phyloP scores from a whole-genome alignment of 1,140 invertebrate genomes.

The Dolichoris vasculosae region DNA sequence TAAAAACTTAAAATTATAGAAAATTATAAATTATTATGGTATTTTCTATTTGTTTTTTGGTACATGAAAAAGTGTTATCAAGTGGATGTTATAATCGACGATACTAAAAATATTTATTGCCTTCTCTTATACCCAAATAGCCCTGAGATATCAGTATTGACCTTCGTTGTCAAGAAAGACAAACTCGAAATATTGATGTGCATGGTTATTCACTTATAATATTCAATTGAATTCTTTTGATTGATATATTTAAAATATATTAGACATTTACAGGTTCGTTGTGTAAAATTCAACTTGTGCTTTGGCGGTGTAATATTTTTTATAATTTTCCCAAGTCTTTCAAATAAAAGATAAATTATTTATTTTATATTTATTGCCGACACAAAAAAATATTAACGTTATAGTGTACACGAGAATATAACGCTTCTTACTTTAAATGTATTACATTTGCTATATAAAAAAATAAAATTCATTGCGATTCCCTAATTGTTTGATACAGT shows the following conservation, averaged over 20 bases:
- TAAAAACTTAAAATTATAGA: background rate
- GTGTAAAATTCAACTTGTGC: background rate
- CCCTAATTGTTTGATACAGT: too few relatives aligned
- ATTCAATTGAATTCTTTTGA: background rate
- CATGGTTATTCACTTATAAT: conserved; percentile 5
- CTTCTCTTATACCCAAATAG: conserved; percentile 56
- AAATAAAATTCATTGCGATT: too few relatives aligned
- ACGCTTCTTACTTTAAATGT: too few relatives aligned
- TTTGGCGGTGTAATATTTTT: background rate
- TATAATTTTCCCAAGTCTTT: background rate
- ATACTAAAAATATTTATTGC: conserved; percentile 52
- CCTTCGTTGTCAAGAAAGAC: conserved; percentile 46
- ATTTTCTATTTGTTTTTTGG: conserved; percentile 1
- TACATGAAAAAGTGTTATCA: conserved; percentile 27
- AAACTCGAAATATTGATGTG: background rate
- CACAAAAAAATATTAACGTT: too few relatives aligned
- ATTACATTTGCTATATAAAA: too few relatives aligned
- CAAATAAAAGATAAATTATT: background rate
- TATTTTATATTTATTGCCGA: too few relatives aligned
- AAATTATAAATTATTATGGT: conserved; percentile 12
- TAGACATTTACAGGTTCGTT: background rate
- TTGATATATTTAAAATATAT: background rate
- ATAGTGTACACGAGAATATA: too few relatives aligned
- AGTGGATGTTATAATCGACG: conserved; percentile 42
- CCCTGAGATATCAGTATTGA: conserved; percentile 56